Evolutionary conservation across 2,888 invertebrate species (phyloP), one percentile per base, ranked within the genome.

Genomic region (Carterocephalus palaemon): DNA sequence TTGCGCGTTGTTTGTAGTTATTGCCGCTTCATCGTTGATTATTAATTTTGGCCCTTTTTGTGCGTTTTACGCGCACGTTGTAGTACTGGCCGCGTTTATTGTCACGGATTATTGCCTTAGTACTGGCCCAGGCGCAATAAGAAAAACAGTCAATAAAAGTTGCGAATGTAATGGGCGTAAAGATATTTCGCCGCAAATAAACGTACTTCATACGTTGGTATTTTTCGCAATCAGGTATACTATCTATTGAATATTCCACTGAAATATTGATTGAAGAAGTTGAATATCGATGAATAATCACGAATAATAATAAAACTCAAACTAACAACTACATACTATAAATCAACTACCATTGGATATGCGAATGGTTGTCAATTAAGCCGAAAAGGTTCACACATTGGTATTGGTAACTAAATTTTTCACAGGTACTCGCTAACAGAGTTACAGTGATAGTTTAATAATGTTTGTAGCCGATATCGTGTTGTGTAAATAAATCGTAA

Each of bases 401-500:
- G 4, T 6, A 29, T 43, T 31, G 29, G 43, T 22, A 36, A 29
- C 13, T 28, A 34, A 56, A 56, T 60, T 65, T 60, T 58, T 54
- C 47, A 49, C 58, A 49, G 48, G 49, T 52, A 53, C 51, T 59
- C 53, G 57, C 59, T 60, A 63, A 66, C 62, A 67, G 59, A 60
- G 51, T 62, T 60, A 63, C 60, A 74, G 62, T 78, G 83, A 82
- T 70, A 81, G 75, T 77, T 74, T 70, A n/a, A 72, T 75, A 76
- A 69, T 75, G 75, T 77, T 74, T 64, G 55, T 70, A 79, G 68
- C 72, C 70, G 75, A 73, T 83, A 82, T 75, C 66, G 79, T 74
- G 68, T 70, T 78, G 80, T 81, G 83, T 81, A 84, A 86, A 85
- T 85, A 86, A 84, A 84, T 82, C 85, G 85, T 86, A 86, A 86